These are phyloP conservation scores for Antechinus stuartii DNA, from an alignment of 2,113 vertebrate genomes.

Conservation along the genomic window DNA sequence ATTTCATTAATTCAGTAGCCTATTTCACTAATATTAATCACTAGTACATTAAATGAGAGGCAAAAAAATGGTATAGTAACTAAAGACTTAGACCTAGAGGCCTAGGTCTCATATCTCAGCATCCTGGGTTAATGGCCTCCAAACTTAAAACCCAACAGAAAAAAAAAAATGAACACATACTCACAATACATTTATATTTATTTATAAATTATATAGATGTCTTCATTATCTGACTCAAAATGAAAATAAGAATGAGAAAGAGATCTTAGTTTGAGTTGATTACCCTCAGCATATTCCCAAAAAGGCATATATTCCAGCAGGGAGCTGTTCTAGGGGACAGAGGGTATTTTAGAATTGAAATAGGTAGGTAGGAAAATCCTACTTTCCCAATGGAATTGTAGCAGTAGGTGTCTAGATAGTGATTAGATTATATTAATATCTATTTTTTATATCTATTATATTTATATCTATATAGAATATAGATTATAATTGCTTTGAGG, in stretches of 20 bases:
- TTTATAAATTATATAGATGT: neutral
- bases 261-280: neutral
- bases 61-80: neutral
- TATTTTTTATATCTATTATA: too few relatives aligned
- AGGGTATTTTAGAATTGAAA: too few relatives aligned
- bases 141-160: neutral
- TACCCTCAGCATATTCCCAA: neutral
- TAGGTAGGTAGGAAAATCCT: too few relatives aligned
- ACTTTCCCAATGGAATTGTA: too few relatives aligned
- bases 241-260: neutral
- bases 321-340: neutral
- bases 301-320: neutral
- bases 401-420: too few relatives aligned
- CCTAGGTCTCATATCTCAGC: neutral
- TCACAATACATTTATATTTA: neutral
- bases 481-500: too few relatives aligned
- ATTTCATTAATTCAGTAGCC: slow-evolving; percentile 31
- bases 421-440: too few relatives aligned
- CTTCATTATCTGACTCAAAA: neutral
- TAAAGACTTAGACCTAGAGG: neutral
- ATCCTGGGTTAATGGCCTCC: neutral
- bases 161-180: neutral
- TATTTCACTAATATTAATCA: neutral
- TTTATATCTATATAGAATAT: too few relatives aligned
- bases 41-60: neutral